Evolutionary conservation across 2,888 invertebrate genomes (phyloP), one percentile per base, ranked within the genome.

Genomic region (Leptopterna dolabrata): DNA sequence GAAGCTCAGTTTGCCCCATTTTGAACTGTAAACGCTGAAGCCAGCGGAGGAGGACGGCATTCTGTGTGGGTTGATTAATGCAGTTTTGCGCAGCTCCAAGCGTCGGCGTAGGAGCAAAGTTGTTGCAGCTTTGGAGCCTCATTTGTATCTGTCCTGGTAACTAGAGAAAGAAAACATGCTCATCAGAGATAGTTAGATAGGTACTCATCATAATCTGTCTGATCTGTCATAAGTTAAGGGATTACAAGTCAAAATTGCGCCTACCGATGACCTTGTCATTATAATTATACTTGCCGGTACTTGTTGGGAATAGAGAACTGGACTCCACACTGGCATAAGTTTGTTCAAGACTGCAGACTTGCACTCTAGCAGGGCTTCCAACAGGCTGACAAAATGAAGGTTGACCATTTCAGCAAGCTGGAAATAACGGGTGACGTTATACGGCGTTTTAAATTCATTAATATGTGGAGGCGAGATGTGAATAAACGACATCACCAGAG

Each of bases 391-490:
- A 92, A 99, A 99, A 92, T 99, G 99, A 1, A 99, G 93, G 92
- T 98, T 99, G 13, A 99, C 98, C 93, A 98, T 99, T 93, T 99
- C 99, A 0, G 99, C 97, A 88, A 99, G 92, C 97, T 99, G 92
- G 51, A 90, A 91, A 29, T 27, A 14, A 63, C 36, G 7, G 36
- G 7, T 7, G 36, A 36, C 7, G 36, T 36, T 36, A 88, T 89
- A 87, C 78, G 51, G n/a, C 27, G 4, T 55, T 55, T 4, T 24
- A 55, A 9, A 55, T 36, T 36, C n/a, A n/a, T n/a, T n/a, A n/a
- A n/a, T n/a, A n/a, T n/a, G n/a, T n/a, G n/a, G n/a, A n/a, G n/a
- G n/a, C n/a, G n/a, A n/a, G n/a, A n/a, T n/a, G n/a, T n/a, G n/a
- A n/a, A n/a, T n/a, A n/a, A n/a, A n/a, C n/a, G n/a, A n/a, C n/a